phyloP scores from a whole-genome alignment of 2,113 vertebrate species.

The Prinia subflava region DNA sequence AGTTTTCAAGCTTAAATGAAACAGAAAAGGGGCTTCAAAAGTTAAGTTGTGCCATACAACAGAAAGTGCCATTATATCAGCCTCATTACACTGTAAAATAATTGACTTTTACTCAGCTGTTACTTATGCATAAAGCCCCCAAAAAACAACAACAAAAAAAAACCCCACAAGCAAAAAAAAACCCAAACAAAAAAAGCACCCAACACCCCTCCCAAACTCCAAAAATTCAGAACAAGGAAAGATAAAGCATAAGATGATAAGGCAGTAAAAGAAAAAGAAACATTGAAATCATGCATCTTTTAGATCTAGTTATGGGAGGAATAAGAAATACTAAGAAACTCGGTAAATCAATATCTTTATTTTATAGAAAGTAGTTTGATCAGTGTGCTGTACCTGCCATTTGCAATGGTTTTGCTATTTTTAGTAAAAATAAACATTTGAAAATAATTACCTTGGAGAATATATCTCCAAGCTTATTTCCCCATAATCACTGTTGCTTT shows the following conservation, averaged over 20 bases:
- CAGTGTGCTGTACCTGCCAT: constrained; percentile 28
- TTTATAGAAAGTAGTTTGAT: constrained; percentile 40
- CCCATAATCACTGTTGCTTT: neutral
- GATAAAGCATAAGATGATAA: fast-evolving
- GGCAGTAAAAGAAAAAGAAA: neutral
- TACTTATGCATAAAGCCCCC: too few species aligned
- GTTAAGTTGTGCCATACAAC: neutral
- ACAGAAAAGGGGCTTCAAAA: neutral
- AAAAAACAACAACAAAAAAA: too few species aligned
- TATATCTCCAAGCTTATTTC: neutral
- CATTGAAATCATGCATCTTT: neutral
- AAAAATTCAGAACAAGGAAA: neutral
- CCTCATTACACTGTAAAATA: neutral
- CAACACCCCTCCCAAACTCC: fast-evolving
- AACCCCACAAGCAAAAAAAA: too few species aligned
- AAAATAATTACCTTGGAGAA: constrained; percentile 25
- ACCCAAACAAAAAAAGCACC: neutral
- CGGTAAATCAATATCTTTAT: constrained; percentile 25
- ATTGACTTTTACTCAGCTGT: neutral
- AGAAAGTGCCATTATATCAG: neutral
- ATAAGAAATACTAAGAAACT: neutral
- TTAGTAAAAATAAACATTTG: constrained; percentile 53
- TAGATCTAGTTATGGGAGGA: neutral
- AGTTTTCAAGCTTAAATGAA: neutral
- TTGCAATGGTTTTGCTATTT: constrained; percentile 1